These are phyloP conservation scores for Sebastes ruberrimus DNA, from an alignment of 2,797 vertebrate genomes.

Conservation along the genomic window DNA sequence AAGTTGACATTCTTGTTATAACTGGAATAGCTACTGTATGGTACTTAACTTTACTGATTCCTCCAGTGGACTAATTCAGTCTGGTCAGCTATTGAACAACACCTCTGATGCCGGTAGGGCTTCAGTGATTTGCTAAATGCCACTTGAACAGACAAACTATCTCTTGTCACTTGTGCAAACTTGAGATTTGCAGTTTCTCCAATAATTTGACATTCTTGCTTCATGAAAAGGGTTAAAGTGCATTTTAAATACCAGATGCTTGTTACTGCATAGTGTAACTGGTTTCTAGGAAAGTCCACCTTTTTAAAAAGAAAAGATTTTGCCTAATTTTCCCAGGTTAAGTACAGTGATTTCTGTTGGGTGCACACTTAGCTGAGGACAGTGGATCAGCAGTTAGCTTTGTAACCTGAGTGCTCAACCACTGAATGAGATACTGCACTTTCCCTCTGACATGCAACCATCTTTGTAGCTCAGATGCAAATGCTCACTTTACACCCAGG, in stretches of 20 bases:
- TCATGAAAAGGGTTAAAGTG: background rate
- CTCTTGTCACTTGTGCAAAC: background rate
- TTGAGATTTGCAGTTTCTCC: background rate
- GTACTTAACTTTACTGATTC: background rate
- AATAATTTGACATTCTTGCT: background rate
- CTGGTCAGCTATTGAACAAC: background rate
- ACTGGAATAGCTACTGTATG: background rate
- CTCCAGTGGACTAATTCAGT: background rate
- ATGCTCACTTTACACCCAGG: slow-evolving; percentile 1
- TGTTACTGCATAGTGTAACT: background rate
- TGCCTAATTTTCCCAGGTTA: background rate
- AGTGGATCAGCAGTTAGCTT: slow-evolving; percentile 26
- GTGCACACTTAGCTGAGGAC: slow-evolving; percentile 3
- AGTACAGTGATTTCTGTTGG: background rate
- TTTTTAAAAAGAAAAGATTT: background rate
- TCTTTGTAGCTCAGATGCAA: slow-evolving; percentile 7
- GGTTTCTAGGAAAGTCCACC: background rate
- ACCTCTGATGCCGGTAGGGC: background rate
- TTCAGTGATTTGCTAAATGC: background rate
- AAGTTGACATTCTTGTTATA: background rate
- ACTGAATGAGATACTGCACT: slow-evolving; percentile 3
- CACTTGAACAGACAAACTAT: background rate
- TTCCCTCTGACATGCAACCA: background rate
- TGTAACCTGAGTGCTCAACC: background rate
- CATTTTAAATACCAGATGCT: background rate